Conservation (phyloP, 1,140 invertebrate species). For the Aethina tumida region DNA sequence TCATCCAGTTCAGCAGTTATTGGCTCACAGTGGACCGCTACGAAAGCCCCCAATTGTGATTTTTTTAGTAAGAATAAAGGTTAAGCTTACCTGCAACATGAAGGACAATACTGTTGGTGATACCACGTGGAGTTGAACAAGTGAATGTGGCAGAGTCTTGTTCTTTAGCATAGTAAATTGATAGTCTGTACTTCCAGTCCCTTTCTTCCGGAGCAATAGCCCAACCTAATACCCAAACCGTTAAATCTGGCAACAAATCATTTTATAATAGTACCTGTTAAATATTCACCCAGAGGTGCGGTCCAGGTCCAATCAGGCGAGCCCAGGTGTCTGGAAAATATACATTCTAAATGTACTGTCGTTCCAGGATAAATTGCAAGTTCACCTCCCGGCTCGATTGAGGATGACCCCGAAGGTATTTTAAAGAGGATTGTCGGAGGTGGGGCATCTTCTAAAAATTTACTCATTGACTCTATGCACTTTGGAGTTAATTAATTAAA, state of each 20-base stretch:
- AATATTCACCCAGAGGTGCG: slow-evolving; percentile 61
- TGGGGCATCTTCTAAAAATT: slow-evolving; percentile 64
- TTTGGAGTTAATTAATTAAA: slow-evolving; percentile 3
- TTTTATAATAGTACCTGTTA: slow-evolving; percentile 54
- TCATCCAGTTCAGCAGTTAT: slow-evolving; percentile 34
- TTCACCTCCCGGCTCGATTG: slow-evolving; percentile 65
- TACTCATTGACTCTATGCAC: too few relatives aligned
- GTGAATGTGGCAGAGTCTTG: slow-evolving; percentile 76
- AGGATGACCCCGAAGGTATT: slow-evolving; percentile 67
- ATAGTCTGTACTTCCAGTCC: slow-evolving; percentile 70
- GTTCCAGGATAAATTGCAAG: slow-evolving; percentile 73
- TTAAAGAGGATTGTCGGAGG: slow-evolving; percentile 68
- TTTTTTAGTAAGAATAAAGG: not conserved
- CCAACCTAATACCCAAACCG: slow-evolving; percentile 75
- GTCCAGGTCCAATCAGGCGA: slow-evolving; percentile 87
- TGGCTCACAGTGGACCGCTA: slow-evolving; percentile 51
- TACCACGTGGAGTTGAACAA: slow-evolving; percentile 67
- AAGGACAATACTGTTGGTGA: slow-evolving; percentile 69
- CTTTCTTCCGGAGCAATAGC: slow-evolving; percentile 63
- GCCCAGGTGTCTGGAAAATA: slow-evolving; percentile 61
- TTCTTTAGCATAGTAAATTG: slow-evolving; percentile 69
- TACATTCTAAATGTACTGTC: slow-evolving; percentile 73
- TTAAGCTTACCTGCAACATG: slow-evolving; percentile 60
- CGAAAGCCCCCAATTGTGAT: not conserved
- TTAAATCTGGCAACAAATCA: too few relatives aligned